These are phyloP conservation scores for Nicator chloris DNA, from an alignment of 2,113 vertebrate genomes.

Conservation along the genomic window DNA sequence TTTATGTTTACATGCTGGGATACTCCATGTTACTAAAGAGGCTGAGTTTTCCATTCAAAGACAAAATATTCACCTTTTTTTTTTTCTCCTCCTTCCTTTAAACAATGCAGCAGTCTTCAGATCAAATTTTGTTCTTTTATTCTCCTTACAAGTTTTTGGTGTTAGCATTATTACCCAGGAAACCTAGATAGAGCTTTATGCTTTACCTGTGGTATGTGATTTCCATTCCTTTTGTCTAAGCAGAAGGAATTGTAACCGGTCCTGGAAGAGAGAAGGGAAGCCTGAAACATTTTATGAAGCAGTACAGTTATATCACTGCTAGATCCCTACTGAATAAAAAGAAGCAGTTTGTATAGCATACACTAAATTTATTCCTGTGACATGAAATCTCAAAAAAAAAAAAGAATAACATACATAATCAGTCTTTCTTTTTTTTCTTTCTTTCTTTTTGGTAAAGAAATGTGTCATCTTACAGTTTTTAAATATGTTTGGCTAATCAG, in stretches of 20 bases:
- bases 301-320: background rate
- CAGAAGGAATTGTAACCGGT: background rate
- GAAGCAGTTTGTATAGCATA: background rate
- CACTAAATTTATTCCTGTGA: background rate
- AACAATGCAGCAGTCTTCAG: background rate
- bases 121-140: background rate
- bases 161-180: background rate
- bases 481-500: background rate
- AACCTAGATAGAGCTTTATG: background rate
- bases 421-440: background rate
- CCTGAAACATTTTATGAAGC: background rate
- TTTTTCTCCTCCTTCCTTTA: background rate
- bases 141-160: background rate
- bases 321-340: background rate
- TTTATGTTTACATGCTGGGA: no score
- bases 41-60: background rate
- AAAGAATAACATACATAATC: no score
- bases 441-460: background rate
- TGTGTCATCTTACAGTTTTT: background rate
- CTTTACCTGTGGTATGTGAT: background rate
- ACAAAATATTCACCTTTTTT: background rate
- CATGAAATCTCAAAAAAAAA: background rate
- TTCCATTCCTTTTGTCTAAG: background rate
- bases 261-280: background rate
- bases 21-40: background rate